A percentile compares a stretch with the other conserved stretches of the same genome.
Evolutionary conservation across 2,888 invertebrate genomes (phyloP).

Genomic region (Linnaemya tessellans): DNA sequence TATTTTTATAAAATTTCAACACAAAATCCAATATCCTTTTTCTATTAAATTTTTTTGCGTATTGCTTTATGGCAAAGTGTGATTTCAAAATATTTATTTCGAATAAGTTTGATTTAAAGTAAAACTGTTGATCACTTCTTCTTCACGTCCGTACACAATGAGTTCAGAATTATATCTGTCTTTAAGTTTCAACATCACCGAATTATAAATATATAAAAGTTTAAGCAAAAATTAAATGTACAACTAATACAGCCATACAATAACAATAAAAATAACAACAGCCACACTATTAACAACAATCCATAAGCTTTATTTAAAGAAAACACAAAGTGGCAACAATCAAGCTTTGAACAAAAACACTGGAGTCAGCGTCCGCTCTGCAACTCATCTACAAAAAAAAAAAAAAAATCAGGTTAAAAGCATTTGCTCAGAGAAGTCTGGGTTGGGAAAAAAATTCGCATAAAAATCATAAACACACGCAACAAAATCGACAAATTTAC

Average conservation of each 20-base stretch:
- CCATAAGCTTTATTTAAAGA: slow-evolving; percentile 62
- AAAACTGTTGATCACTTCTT: not conserved
- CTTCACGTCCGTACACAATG: slow-evolving; percentile 71
- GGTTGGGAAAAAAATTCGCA: slow-evolving; percentile 7
- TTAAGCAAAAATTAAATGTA: slow-evolving; percentile 35
- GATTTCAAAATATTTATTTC: slow-evolving; percentile 13
- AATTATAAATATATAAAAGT: slow-evolving; percentile 74
- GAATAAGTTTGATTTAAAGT: not conserved
- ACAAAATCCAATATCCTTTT: slow-evolving; percentile 58
- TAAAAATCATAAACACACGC: slow-evolving; percentile 1
- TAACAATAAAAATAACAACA: too few species aligned
- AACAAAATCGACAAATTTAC: not conserved
- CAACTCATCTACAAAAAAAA: not conserved
- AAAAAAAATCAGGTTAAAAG: slow-evolving; percentile 5
- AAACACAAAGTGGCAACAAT: slow-evolving; percentile 55
- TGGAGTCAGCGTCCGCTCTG: not conserved
- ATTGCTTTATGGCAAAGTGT: slow-evolving; percentile 2
- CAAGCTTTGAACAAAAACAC: slow-evolving; percentile 40
- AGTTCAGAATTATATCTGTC: slow-evolving; percentile 74
- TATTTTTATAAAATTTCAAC: slow-evolving; percentile 48
- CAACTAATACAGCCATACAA: slow-evolving; percentile 34
- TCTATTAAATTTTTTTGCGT: not conserved
- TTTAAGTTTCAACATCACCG: slow-evolving; percentile 72
- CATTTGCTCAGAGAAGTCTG: slow-evolving; percentile 17
- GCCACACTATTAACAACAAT: slow-evolving; percentile 48